Evolutionary conservation across 2,113 vertebrate species (phyloP).

Genomic region (Falcunculus frontatus): DNA sequence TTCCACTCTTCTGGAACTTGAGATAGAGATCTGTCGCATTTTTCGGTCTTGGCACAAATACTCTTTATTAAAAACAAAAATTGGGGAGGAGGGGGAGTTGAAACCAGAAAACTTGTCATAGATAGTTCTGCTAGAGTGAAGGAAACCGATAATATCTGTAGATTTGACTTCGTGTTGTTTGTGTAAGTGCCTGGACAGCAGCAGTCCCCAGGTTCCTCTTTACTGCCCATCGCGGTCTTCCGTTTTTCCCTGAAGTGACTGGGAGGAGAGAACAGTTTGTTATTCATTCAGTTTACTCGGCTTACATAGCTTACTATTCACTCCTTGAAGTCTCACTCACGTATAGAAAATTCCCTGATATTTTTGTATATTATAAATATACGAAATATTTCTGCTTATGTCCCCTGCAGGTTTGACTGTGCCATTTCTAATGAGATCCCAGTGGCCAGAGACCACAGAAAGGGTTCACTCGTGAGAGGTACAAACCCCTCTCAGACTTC

Average conservation of each 20-base stretch:
- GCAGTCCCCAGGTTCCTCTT: not conserved
- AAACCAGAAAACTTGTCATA: not conserved
- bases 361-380: not conserved
- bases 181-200: not conserved
- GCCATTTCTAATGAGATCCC: not conserved
- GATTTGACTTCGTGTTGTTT: not conserved
- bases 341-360: not conserved
- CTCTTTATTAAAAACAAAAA: slow-evolving; percentile 41
- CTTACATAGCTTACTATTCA: not conserved
- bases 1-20: slow-evolving; percentile 27
- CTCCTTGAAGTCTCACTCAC: not conserved
- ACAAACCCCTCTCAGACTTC: fast-evolving
- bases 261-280: not conserved
- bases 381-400: not conserved
- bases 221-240: not conserved
- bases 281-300: not conserved
- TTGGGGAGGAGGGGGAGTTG: not conserved
- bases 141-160: not conserved
- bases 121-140: not conserved
- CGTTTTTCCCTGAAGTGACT: not conserved
- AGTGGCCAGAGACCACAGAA: not conserved
- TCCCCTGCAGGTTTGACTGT: not conserved
- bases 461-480: fast-evolving
- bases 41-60: slow-evolving; percentile 38
- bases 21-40: slow-evolving; percentile 51